phyloP scores from a whole-genome alignment of 2,888 invertebrate species.

The Phengaris alcon region DNA sequence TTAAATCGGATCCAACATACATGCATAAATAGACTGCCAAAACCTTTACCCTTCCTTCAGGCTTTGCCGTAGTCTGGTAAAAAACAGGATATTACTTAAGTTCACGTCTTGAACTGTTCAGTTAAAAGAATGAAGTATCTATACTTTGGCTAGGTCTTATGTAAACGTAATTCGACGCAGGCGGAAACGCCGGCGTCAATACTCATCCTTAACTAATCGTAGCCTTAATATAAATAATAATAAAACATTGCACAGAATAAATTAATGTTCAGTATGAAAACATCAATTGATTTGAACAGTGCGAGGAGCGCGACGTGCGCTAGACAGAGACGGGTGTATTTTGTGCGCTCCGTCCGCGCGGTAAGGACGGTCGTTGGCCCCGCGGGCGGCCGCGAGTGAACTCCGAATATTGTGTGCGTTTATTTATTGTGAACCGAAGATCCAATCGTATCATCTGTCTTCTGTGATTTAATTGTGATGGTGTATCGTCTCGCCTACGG shows the following conservation, averaged over 20 bases:
- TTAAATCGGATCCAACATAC: too few species aligned
- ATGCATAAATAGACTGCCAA: not conserved
- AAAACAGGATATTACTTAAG: not conserved
- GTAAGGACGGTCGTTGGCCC: constrained; percentile 79
- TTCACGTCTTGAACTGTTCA: not conserved
- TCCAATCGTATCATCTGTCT: constrained; percentile 42
- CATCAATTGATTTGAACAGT: constrained; percentile 52
- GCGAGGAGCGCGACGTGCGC: constrained; percentile 55
- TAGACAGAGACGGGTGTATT: constrained; percentile 58
- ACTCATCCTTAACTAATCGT: not conserved
- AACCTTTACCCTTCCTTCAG: too few species aligned
- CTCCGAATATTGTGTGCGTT: constrained; percentile 74
- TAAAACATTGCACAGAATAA: constrained; percentile 37
- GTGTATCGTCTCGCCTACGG: constrained; percentile 11
- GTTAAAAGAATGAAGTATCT: not conserved
- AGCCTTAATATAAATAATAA: constrained; percentile 33
- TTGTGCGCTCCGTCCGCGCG: constrained; percentile 62
- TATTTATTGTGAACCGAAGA: constrained; percentile 46
- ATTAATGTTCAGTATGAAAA: constrained; percentile 41
- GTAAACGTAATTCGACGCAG: not conserved
- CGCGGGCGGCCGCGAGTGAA: constrained; percentile 73
- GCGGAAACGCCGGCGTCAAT: constrained; percentile 9
- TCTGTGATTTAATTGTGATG: constrained; percentile 41
- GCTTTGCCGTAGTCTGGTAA: too few species aligned
- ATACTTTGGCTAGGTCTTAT: not conserved